A percentile compares a stretch with the other conserved stretches of the same genome.
Evolutionary conservation across 2,113 vertebrate genomes (phyloP).

Genomic region (Cyprinodon brontotheroides): DNA sequence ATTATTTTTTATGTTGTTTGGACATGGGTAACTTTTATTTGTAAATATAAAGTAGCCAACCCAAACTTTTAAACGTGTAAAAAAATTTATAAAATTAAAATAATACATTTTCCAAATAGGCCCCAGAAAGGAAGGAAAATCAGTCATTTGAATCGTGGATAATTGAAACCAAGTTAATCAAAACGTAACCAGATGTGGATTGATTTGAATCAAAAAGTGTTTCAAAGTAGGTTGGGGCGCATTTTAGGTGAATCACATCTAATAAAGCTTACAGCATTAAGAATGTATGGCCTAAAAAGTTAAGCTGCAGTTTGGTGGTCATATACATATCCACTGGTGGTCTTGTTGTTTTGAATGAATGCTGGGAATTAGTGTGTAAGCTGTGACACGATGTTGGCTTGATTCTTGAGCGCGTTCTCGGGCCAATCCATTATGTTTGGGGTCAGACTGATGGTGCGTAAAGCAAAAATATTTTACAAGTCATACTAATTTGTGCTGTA

Average conservation of each 20-base stretch:
- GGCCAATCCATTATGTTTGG: conserved; percentile 71
- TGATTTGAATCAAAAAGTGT: conserved; percentile 78
- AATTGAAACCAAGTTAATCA: conserved; percentile 78
- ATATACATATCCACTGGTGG: conserved; percentile 48
- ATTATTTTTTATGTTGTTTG: conserved; percentile 8
- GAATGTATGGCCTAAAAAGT: conserved; percentile 56
- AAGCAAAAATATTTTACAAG: conserved; percentile 3
- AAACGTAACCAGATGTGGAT: conserved; percentile 84
- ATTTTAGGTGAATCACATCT: conserved; percentile 64
- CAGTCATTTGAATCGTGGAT: conserved; percentile 53
- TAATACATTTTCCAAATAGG: not conserved
- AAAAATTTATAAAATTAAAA: too few species aligned
- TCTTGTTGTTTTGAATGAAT: conserved; percentile 44
- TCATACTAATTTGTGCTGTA: conserved; percentile 23
- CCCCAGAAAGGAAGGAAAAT: conserved; percentile 22
- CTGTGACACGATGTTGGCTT: conserved; percentile 52
- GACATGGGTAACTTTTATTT: not conserved
- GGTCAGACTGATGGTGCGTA: conserved; percentile 42
- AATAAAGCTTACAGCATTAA: conserved; percentile 63
- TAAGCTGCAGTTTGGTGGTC: conserved; percentile 45
- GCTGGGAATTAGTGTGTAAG: conserved; percentile 50
- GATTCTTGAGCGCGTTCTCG: conserved; percentile 48
- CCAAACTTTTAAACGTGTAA: not conserved
- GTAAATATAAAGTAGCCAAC: not conserved
- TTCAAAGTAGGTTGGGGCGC: conserved; percentile 45